A percentile compares a stretch with the other conserved stretches of the same genome.
These are phyloP conservation scores for Melinaea marsaeus DNA, from an alignment of 2,888 invertebrate species.

Conservation along the genomic window DNA sequence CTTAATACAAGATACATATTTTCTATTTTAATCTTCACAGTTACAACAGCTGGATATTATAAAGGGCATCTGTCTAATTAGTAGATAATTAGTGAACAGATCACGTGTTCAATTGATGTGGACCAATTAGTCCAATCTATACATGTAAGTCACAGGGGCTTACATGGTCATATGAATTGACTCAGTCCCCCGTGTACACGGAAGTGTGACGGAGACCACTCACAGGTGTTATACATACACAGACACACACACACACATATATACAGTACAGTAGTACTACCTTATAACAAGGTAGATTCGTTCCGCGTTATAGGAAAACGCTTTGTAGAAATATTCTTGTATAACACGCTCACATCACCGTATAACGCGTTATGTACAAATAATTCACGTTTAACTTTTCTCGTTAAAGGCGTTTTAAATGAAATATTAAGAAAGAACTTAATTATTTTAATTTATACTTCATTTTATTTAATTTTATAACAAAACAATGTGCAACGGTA, in stretches of 20 bases:
- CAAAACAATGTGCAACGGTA: no score
- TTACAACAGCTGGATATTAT: neutral
- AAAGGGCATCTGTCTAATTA: neutral
- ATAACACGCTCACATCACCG: no score
- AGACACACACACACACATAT: neutral
- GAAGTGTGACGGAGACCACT: conserved; percentile 33
- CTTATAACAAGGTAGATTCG: neutral
- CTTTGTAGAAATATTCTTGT: no score
- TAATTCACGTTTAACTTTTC: no score
- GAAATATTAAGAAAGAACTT: no score
- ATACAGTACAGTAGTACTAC: neutral
- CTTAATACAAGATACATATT: no score
- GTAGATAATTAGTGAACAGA: conserved; percentile 17
- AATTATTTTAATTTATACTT: no score
- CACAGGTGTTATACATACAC: conserved; percentile 28
- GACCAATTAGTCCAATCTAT: conserved; percentile 62
- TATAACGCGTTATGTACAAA: no score
- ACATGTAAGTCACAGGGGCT: conserved; percentile 60
- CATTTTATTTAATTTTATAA: no score
- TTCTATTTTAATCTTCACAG: no score
- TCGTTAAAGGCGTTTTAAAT: no score
- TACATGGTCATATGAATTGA: conserved; percentile 71
- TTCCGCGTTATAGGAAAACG: no score
- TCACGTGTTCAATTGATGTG: conserved; percentile 20
- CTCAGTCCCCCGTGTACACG: conserved; percentile 27